A percentile compares a stretch with the other conserved stretches of the same genome.
Evolutionary conservation across 2,888 invertebrate genomes (phyloP).

Genomic region (Orthonychiurus folsomi): DNA sequence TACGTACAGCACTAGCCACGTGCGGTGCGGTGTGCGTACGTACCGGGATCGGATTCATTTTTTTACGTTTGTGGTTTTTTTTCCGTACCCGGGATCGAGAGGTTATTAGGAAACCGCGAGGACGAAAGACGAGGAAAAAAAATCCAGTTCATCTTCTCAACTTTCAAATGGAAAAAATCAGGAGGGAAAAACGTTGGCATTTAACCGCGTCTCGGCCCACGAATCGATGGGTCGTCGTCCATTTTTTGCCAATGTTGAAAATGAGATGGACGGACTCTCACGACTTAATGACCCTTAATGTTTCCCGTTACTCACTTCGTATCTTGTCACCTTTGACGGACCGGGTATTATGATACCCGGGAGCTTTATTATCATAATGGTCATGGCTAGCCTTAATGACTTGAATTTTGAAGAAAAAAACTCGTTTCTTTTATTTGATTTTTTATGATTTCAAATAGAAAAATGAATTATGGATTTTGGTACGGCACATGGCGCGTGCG

Average conservation of each 20-base stretch:
- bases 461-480: too few relatives aligned
- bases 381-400: too few relatives aligned
- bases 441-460: too few relatives aligned
- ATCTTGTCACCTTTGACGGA: not conserved
- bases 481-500: too few relatives aligned
- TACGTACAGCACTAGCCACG: too few relatives aligned
- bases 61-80: not conserved
- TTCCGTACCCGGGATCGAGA: not conserved
- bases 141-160: not conserved
- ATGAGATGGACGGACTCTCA: slow-evolving; percentile 1
- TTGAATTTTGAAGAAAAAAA: too few relatives aligned
- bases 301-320: not conserved
- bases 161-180: not conserved
- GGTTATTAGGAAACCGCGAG: slow-evolving; percentile 1
- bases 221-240: not conserved
- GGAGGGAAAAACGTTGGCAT: not conserved
- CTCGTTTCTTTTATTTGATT: too few relatives aligned
- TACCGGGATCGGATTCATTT: not conserved
- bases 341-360: too few relatives aligned
- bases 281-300: not conserved
- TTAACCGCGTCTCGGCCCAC: not conserved
- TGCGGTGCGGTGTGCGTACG: too few relatives aligned
- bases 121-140: not conserved
- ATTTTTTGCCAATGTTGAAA: not conserved
- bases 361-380: too few relatives aligned